Base-by-base conservation (phyloP, 2,888 invertebrate genomes). In the Aelia acuminata region DNA sequence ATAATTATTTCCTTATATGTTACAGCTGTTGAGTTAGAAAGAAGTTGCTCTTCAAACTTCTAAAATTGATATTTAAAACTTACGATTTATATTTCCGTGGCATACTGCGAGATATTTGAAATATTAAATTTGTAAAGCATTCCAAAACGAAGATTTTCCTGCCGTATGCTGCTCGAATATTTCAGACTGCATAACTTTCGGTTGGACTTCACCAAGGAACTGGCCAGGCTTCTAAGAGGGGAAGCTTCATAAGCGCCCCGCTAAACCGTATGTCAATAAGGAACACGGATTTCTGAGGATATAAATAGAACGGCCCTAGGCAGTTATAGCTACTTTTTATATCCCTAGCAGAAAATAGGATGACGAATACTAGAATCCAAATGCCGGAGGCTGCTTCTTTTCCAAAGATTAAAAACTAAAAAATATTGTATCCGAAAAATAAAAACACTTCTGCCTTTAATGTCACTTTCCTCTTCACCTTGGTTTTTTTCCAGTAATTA, bases 201-300 rank as follows among this genome's bases (percentile, higher is more conserved):
- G 57, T 26, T 26, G 31, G 31, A 70, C 63, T 35, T 35, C 18
- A 35, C 31, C 8, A 10, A 35, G 5, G 18, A 18, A 70, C 63
- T 70, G 63, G 7, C 5, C 63, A 3, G 35, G 18, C 11, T 57
- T 26, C 26, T 57, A 35, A 35, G 13, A 70, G 35, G 57, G 35
- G 63, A 70, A 70, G 35, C 31, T 35, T 35, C 35, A 5, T 35
- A 70, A 13, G 63, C 18, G 63, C 20, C 35, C 35, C 63, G 5
- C 63, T 70, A 70, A 70, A 70, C 63, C 63, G 4, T 70, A 70
- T 70, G 63, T 70, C 63, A 70, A 70, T 70, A 70, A 70, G 63
- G 31, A 70, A 70, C 63, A 70, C 35, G 63, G 31, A 70, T 70
- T 70, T 70, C 63, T 70, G 18, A 70, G 31, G 63, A 35, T 70